Conservation (phyloP, 2,888 invertebrate species). For the Mythimna lalbum region DNA sequence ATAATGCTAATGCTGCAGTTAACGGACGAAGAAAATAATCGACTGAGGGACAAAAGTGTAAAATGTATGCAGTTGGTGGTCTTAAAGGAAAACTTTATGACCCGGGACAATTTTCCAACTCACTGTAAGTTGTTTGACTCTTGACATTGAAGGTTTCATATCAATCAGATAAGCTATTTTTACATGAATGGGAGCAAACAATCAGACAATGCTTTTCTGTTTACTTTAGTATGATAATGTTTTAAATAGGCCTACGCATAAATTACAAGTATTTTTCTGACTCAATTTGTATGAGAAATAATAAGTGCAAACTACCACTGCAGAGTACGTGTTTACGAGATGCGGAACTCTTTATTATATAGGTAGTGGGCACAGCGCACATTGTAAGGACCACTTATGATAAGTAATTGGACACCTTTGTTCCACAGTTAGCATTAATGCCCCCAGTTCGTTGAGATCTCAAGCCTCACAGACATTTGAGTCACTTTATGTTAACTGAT, state of each 20-base stretch:
- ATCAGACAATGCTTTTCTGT: conserved; percentile 39
- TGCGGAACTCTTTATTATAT: conserved; percentile 34
- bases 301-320: not conserved
- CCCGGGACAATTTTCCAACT: conserved; percentile 3
- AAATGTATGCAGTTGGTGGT: conserved; percentile 1
- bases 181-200: conserved; percentile 29
- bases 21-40: not conserved
- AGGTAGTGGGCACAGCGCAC: conserved; percentile 28
- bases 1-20: not conserved
- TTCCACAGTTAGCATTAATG: conserved; percentile 39
- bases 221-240: conserved; percentile 33
- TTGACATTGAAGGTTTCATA: conserved; percentile 50
- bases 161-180: conserved; percentile 54
- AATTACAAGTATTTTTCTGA: not conserved
- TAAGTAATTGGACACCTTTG: conserved; percentile 58
- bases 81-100: not conserved
- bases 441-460: conserved; percentile 26
- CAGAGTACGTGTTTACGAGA: conserved; percentile 23
- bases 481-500: not conserved
- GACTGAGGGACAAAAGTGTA: not conserved
- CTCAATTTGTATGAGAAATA: conserved; percentile 3
- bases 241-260: conserved; percentile 26
- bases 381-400: conserved; percentile 39
- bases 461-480: conserved; percentile 14
- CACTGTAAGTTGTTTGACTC: conserved; percentile 18